Conservation (phyloP, 2,113 vertebrate species). For the Mus pahari region DNA sequence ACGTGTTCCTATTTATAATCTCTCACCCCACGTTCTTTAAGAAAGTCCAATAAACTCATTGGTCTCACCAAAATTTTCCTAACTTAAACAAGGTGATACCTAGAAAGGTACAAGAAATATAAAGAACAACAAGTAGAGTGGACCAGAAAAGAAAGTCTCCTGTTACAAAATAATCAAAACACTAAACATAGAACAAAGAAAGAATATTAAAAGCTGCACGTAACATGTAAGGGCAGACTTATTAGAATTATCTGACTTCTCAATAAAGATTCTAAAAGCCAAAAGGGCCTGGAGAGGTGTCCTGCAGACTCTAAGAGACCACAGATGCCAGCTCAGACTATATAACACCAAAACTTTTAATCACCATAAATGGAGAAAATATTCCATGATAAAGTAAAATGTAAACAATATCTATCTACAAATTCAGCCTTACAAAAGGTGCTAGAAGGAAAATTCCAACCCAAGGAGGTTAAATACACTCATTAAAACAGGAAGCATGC, state of each 20-base stretch:
- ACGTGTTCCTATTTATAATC: neutral
- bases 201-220: neutral
- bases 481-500: neutral
- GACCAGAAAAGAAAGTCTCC: neutral
- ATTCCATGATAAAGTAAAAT: neutral
- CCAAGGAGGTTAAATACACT: neutral
- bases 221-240: neutral
- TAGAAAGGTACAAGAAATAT: neutral
- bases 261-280: neutral
- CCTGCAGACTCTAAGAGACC: neutral
- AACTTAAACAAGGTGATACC: neutral
- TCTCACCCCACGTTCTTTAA: neutral
- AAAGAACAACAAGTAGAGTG: neutral
- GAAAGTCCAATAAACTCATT: too few relatives aligned
- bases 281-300: neutral
- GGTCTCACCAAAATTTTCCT: neutral
- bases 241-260: neutral
- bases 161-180: neutral
- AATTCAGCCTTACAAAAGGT: neutral
- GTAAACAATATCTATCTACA: neutral
- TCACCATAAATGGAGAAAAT: neutral
- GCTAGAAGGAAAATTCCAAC: neutral
- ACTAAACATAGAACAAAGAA: neutral
- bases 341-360: neutral
- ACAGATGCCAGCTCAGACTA: neutral